Base-by-base conservation (phyloP, 2,888 invertebrate genomes). In the Pteria penguin region DNA sequence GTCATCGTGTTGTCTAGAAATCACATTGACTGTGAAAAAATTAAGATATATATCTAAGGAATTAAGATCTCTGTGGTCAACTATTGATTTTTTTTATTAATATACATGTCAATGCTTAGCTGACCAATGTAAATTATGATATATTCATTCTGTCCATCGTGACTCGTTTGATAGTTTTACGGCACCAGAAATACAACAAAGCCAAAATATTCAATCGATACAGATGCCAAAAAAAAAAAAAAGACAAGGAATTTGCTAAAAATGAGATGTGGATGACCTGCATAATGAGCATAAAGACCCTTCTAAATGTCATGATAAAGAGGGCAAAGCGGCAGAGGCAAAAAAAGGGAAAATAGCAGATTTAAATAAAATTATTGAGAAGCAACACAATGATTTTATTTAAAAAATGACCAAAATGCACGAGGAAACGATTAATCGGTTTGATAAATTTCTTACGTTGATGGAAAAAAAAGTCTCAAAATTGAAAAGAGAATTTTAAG, bases 131-230 rank as follows among this genome's bases (percentile, higher is more conserved):
- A n/a, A n/a, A n/a, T n/a, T n/a, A n/a, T n/a, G n/a, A n/a, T n/a
- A n/a, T n/a, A n/a, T n/a, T n/a, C 69, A 69, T 26, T 74, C 69
- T 61, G 27, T 66, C 22, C 69, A 74, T 29, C 60, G 62, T 61
- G 32, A 31, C 8, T 8, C 32, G 2, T 74, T 74, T 68, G 74
- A 74, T 57, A 74, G 22, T 4, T 68, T 5, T 74, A 66, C 31
- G 74, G 68, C 14, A 67, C 55, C 11, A 74, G 61, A 52, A 62
- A 60, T 14, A 67, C 55, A 18, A 63, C 69, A 31, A 74, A 55
- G 57, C 69, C 74, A 22, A 36, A 22, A 11, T 1, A 4, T 57
- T 2, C 36, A 24, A 36, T 72, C n/a, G 72, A 72, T 45, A 72
- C 65, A 24, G 67, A 67, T 36, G 45, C 45, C 45, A 45, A 18